Conservation (phyloP, 2,113 vertebrate genomes). For the Pithys albifrons region DNA sequence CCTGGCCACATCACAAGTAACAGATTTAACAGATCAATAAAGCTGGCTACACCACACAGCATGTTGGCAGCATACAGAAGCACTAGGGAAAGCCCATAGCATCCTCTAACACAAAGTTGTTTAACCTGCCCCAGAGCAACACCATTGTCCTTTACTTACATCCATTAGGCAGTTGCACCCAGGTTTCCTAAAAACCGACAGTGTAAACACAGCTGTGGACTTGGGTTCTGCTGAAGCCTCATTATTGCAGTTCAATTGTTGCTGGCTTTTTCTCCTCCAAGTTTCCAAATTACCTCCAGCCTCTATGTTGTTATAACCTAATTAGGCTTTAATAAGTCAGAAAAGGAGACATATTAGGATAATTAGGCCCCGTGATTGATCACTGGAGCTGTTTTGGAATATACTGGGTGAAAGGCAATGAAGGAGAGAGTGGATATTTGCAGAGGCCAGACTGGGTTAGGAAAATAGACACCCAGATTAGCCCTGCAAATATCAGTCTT, state of each 20-base stretch:
- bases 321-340: slow-evolving; percentile 63
- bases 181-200: neutral
- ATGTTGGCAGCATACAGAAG: neutral
- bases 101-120: neutral
- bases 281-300: slow-evolving; percentile 58
- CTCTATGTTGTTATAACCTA: slow-evolving; percentile 49
- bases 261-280: neutral
- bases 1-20: too few species aligned
- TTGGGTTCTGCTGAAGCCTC: slow-evolving; percentile 19
- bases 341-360: slow-evolving; percentile 37
- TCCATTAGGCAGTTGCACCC: neutral
- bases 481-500: neutral
- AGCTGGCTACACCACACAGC: neutral
- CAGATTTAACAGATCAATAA: neutral
- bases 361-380: slow-evolving; percentile 54
- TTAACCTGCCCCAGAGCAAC: slow-evolving; percentile 24
- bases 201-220: slow-evolving; percentile 37
- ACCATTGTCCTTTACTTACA: neutral
- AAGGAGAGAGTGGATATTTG: neutral
- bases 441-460: neutral
- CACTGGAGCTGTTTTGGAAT: neutral
- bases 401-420: neutral
- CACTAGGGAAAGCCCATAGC: neutral
- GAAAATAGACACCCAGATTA: neutral
- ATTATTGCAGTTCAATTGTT: slow-evolving; percentile 46